phyloP scores from a whole-genome alignment of 2,888 invertebrate genomes.

The Phyllotreta cruciferae region DNA sequence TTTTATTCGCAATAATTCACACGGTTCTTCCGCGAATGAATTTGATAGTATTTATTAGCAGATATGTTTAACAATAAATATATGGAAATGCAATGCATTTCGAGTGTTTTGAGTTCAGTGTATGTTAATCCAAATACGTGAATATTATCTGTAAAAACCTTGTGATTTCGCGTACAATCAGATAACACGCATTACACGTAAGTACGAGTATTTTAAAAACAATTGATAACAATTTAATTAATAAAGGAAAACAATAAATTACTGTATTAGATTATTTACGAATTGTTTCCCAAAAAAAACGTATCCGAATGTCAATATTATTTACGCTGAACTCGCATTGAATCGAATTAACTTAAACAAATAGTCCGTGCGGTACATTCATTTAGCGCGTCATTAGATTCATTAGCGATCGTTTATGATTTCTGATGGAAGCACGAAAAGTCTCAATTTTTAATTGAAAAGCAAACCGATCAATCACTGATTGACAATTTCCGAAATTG shows the following conservation, averaged over 20 bases:
- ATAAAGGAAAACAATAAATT: too few species aligned
- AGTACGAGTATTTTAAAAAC: too few species aligned
- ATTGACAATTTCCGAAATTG: too few species aligned
- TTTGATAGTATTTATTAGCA: too few species aligned
- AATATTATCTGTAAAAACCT: too few species aligned
- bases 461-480: neutral
- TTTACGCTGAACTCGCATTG: constrained; percentile 6
- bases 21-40: constrained; percentile 32
- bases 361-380: neutral
- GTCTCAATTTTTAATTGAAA: constrained; percentile 1
- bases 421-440: neutral
- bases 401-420: neutral
- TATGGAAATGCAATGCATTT: neutral
- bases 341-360: constrained; percentile 3
- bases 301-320: neutral
- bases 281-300: too few species aligned
- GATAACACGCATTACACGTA: too few species aligned
- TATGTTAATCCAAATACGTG: too few species aligned
- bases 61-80: neutral
- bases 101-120: neutral
- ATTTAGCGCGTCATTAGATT: constrained; percentile 6
- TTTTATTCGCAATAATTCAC: constrained; percentile 40
- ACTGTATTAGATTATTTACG: too few species aligned
- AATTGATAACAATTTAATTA: too few species aligned
- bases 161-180: too few species aligned